A percentile compares a stretch with the other conserved stretches of the same genome.
These are phyloP conservation scores for Ophraella communa DNA, from an alignment of 2,888 invertebrate species.

Conservation along the genomic window DNA sequence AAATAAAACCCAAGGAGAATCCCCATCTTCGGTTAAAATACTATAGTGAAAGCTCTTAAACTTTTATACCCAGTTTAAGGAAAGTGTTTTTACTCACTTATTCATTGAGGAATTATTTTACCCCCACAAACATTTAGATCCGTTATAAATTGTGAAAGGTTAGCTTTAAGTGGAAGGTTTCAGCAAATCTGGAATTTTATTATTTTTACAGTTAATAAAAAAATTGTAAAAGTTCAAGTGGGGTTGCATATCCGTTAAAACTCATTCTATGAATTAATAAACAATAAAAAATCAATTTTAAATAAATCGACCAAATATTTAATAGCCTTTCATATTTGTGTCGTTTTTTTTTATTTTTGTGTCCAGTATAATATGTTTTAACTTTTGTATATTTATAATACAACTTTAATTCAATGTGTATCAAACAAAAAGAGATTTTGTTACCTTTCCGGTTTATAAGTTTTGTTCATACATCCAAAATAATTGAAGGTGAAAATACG, in stretches of 20 bases:
- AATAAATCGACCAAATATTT: too few relatives aligned
- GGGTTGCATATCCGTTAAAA: too few relatives aligned
- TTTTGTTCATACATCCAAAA: not conserved
- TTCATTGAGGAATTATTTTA: constrained; percentile 1
- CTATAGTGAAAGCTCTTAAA: constrained; percentile 17
- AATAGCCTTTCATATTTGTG: too few relatives aligned
- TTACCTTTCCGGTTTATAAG: not conserved
- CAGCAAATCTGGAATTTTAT: not conserved
- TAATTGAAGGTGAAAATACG: not conserved
- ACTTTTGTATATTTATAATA: too few relatives aligned
- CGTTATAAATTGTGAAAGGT: not conserved
- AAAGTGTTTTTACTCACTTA: constrained; percentile 10
- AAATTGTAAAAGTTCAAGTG: too few relatives aligned
- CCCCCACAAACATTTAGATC: not conserved
- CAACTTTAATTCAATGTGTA: too few relatives aligned
- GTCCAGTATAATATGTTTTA: too few relatives aligned
- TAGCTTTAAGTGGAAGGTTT: not conserved
- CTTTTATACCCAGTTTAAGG: constrained; percentile 16
- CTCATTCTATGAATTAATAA: too few relatives aligned
- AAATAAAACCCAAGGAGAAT: constrained; percentile 14
- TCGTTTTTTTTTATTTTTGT: too few relatives aligned
- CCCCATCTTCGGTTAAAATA: constrained; percentile 18
- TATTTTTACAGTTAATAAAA: too few relatives aligned
- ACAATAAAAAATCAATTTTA: too few relatives aligned
- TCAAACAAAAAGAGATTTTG: not conserved